These are phyloP conservation scores for Dolomedes plantarius DNA, from an alignment of 2,888 invertebrate species.

Conservation along the genomic window DNA sequence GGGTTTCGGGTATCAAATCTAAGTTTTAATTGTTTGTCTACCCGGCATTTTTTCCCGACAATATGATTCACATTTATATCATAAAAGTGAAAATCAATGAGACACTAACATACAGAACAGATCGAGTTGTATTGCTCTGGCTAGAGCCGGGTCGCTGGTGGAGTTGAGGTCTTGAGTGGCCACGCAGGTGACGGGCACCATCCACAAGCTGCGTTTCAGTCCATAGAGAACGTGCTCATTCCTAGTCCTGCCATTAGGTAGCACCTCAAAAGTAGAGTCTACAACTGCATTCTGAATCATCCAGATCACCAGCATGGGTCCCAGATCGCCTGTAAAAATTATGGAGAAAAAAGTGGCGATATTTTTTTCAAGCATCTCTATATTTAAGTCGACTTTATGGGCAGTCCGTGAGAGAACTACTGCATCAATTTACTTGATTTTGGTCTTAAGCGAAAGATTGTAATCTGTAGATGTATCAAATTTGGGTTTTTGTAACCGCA, in stretches of 20 bases:
- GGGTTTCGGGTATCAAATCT: no score
- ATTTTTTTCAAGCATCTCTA: no score
- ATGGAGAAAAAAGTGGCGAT: background rate
- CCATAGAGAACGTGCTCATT: conserved; percentile 37
- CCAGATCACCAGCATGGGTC: conserved; percentile 54
- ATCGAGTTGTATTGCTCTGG: conserved; percentile 43
- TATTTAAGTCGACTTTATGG: no score
- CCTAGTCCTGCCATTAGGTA: conserved; percentile 26
- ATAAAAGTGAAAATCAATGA: background rate
- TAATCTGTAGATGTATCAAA: no score
- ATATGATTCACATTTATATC: no score
- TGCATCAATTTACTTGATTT: no score
- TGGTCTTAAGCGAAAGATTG: no score
- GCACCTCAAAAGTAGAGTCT: conserved; percentile 48
- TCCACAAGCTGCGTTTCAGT: conserved; percentile 45
- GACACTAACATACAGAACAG: conserved; percentile 66
- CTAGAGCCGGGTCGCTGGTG: conserved; percentile 35
- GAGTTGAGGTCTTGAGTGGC: conserved; percentile 30
- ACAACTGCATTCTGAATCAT: conserved; percentile 24
- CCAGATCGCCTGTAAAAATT: conserved; percentile 23
- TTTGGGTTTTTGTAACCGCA: no score
- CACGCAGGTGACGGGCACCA: conserved; percentile 48
- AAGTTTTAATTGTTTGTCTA: no score
- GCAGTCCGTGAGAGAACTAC: no score
- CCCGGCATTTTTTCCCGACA: no score